phyloP scores from a whole-genome alignment of 2,113 vertebrate genomes.

The Salvelinus fontinalis region DNA sequence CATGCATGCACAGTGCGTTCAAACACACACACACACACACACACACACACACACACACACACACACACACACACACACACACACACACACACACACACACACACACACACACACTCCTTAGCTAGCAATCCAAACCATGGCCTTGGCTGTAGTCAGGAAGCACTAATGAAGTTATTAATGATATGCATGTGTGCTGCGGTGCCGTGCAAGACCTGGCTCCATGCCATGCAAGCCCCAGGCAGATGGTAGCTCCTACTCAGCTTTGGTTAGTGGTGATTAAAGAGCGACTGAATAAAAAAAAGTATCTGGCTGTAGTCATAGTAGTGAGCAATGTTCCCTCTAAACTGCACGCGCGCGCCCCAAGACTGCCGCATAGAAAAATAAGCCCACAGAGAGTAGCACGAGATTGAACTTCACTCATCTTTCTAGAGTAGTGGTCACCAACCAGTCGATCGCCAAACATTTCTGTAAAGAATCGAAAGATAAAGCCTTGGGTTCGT shows the following conservation, averaged over 20 bases:
- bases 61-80: conserved; percentile 33
- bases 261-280: conserved; percentile 39
- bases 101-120: conserved; percentile 23
- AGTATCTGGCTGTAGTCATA: too few species aligned
- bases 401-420: not conserved
- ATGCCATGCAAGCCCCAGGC: conserved; percentile 45
- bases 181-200: conserved; percentile 64
- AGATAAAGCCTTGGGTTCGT: too few species aligned
- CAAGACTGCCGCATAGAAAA: not conserved
- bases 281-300: conserved; percentile 2
- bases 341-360: too few species aligned
- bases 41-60: conserved; percentile 20
- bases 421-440: too few species aligned
- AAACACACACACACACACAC: not conserved
- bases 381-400: not conserved
- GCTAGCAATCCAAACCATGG: conserved; percentile 46
- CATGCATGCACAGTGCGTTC: not conserved
- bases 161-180: conserved; percentile 71
- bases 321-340: not conserved
- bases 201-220: conserved; percentile 46
- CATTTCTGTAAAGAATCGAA: too few species aligned
- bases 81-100: conserved; percentile 13
- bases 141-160: conserved; percentile 55
- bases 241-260: conserved; percentile 53
- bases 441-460: too few species aligned